These are phyloP conservation scores for Ostrea edulis DNA, from an alignment of 1,140 invertebrate species.

Conservation along the genomic window DNA sequence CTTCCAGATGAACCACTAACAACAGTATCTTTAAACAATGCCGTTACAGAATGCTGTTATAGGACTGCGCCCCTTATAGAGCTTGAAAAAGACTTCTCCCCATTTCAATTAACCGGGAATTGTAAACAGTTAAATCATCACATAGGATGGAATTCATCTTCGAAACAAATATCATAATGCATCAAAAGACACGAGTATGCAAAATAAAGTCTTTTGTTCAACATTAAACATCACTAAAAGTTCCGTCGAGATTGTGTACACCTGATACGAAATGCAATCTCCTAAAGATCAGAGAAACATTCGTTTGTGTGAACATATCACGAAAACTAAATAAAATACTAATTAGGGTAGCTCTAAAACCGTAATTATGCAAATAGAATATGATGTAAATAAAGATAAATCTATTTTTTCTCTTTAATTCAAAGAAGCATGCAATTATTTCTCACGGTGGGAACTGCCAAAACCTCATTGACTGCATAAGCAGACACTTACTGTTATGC, in stretches of 20 bases:
- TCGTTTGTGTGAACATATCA: not conserved
- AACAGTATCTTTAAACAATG: no score
- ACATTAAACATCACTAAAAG: not conserved
- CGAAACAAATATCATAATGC: no score
- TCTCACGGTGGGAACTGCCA: slow-evolving; percentile 11
- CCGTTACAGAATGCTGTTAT: no score
- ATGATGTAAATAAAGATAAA: not conserved
- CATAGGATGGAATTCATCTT: no score
- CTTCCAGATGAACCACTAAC: no score
- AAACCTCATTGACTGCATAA: not conserved
- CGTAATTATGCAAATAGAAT: not conserved
- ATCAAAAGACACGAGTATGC: no score
- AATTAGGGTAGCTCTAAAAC: not conserved
- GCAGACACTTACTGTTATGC: not conserved
- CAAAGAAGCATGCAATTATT: not conserved
- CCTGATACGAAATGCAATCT: slow-evolving; percentile 7
- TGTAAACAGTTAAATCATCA: no score
- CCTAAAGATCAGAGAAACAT: not conserved
- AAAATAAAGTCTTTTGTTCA: no score
- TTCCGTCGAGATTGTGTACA: not conserved
- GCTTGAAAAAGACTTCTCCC: no score
- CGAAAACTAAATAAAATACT: not conserved
- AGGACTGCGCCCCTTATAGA: no score
- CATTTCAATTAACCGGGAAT: no score
- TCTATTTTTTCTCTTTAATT: not conserved